phyloP scores from a whole-genome alignment of 2,797 vertebrate genomes.

The Melanotaenia pygmaea region DNA sequence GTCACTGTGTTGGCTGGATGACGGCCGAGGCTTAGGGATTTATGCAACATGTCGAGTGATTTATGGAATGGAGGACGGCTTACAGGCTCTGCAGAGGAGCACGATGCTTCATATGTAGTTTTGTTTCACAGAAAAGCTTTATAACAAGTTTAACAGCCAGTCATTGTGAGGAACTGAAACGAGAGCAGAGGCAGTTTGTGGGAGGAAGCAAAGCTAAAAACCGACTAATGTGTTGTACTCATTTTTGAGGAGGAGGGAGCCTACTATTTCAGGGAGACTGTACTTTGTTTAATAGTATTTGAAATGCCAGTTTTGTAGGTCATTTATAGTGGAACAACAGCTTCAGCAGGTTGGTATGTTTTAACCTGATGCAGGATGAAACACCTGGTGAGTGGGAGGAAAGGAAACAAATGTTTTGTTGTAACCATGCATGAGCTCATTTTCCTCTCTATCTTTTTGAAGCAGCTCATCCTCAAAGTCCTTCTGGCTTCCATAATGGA shows the following conservation, averaged over 20 bases:
- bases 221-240: neutral
- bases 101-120: conserved; percentile 12
- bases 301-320: conserved; percentile 6
- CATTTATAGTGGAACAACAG: conserved; percentile 13
- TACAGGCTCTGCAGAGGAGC: conserved; percentile 13
- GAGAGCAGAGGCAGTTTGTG: neutral
- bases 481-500: neutral
- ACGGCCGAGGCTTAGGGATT: conserved; percentile 36
- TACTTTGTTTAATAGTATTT: neutral
- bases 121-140: conserved; percentile 12
- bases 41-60: conserved; percentile 39
- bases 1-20: conserved; percentile 35
- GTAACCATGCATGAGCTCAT: conserved; percentile 17
- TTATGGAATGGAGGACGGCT: conserved; percentile 31
- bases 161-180: conserved; percentile 2
- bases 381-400: conserved; percentile 31
- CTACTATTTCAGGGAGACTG: neutral
- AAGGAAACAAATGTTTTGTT: conserved; percentile 16
- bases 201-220: neutral
- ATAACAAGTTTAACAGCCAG: conserved; percentile 27
- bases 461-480: neutral
- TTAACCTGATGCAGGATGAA: conserved; percentile 21
- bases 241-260: neutral
- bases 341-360: conserved; percentile 32
- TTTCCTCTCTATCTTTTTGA: neutral